Evolutionary conservation across 2,888 invertebrate genomes (phyloP).

Genomic region (Dendrolimus pini): DNA sequence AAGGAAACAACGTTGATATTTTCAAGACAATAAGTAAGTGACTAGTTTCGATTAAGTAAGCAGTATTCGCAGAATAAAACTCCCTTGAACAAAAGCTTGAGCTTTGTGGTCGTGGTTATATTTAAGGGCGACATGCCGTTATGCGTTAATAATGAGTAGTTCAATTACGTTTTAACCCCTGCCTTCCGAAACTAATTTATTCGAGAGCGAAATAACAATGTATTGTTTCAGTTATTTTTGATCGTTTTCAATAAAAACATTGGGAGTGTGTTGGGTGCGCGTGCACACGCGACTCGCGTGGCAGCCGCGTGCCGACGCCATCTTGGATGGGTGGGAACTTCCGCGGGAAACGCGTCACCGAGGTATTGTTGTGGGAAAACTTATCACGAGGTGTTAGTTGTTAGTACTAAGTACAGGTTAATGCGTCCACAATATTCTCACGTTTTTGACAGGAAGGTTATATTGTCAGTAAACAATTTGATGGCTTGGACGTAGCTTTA

Average conservation of each 20-base stretch:
- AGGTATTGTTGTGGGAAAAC: constrained; percentile 49
- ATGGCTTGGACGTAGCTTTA: not conserved
- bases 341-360: constrained; percentile 49
- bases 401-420: constrained; percentile 18
- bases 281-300: constrained; percentile 41
- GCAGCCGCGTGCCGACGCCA: constrained; percentile 47
- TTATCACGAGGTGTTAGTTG: constrained; percentile 32
- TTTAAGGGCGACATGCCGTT: constrained; percentile 10
- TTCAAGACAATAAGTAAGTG: too few species aligned
- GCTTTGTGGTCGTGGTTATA: not conserved
- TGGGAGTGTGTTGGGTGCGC: constrained; percentile 44
- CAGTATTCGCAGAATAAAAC: too few species aligned
- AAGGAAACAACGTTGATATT: too few species aligned
- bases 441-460: constrained; percentile 2
- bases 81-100: not conserved
- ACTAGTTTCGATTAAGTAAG: too few species aligned
- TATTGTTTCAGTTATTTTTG: constrained; percentile 63
- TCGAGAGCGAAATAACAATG: constrained; percentile 55
- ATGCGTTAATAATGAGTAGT: constrained; percentile 61
- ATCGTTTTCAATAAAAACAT: constrained; percentile 69
- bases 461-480: constrained; percentile 8
- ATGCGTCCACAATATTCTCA: constrained; percentile 14
- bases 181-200: constrained; percentile 60
- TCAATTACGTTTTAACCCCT: constrained; percentile 71
- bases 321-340: constrained; percentile 71